These are phyloP conservation scores for Thryonomys swinderianus DNA, from an alignment of 2,113 vertebrate species.

Conservation along the genomic window DNA sequence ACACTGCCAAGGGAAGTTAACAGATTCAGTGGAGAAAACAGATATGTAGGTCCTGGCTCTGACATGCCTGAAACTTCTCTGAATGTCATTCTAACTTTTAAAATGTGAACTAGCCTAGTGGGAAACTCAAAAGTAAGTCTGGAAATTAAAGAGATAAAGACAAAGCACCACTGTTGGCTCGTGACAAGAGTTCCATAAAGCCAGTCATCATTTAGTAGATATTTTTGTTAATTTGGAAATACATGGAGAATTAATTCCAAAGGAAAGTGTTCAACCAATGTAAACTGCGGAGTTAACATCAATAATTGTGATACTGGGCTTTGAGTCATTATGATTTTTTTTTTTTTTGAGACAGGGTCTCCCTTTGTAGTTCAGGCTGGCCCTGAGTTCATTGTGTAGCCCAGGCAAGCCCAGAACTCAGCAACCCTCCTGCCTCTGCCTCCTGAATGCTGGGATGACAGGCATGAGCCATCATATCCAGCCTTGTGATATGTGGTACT, in stretches of 20 bases:
- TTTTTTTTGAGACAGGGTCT: no score
- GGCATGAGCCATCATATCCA: no score
- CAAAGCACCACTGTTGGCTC: background rate
- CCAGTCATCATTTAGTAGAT: background rate
- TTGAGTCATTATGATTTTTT: background rate
- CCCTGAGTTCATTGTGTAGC: no score
- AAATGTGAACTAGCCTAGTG: background rate
- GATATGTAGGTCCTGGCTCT: background rate
- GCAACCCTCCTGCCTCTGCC: no score
- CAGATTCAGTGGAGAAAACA: background rate
- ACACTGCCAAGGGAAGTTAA: background rate
- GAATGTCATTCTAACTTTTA: background rate
- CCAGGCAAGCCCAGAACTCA: no score
- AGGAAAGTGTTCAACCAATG: background rate
- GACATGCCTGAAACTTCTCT: background rate
- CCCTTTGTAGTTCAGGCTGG: no score
- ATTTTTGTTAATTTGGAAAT: background rate
- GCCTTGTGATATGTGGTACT: no score
- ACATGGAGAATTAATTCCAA: background rate
- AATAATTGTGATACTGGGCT: background rate
- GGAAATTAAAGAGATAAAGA: constrained; percentile 2
- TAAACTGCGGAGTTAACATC: background rate
- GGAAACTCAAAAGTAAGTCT: background rate
- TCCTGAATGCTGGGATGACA: no score
- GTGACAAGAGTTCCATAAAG: background rate